Evolutionary conservation across 2,113 vertebrate genomes (phyloP).

Genomic region (Formicarius rufipectus): DNA sequence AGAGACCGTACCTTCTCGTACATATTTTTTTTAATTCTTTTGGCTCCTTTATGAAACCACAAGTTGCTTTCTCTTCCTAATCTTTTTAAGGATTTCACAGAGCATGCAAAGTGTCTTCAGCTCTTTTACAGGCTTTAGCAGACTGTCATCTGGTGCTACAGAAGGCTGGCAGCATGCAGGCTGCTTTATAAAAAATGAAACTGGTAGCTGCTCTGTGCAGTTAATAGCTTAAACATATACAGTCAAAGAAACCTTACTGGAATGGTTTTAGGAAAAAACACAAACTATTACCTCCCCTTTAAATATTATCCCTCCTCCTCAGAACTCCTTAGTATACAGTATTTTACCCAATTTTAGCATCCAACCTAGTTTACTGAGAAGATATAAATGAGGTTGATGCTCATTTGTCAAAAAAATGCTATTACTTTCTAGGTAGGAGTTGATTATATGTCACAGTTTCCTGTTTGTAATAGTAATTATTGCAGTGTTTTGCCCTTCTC

Average conservation of each 20-base stretch:
- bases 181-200: not conserved
- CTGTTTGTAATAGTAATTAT: not conserved
- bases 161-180: not conserved
- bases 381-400: not conserved
- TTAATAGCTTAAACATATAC: not conserved
- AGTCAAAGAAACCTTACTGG: not conserved
- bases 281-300: not conserved
- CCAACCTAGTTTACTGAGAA: not conserved
- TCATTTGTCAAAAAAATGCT: not conserved
- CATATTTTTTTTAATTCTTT: not conserved
- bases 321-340: not conserved
- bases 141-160: not conserved
- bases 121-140: not conserved
- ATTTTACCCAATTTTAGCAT: not conserved
- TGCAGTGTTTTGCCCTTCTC: not conserved
- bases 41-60: not conserved
- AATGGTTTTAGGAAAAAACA: not conserved
- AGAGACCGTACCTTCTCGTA: not conserved
- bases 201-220: not conserved
- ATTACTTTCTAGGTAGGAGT: not conserved
- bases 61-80: not conserved
- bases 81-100: not conserved
- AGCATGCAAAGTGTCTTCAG: not conserved
- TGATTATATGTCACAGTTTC: not conserved
- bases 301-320: not conserved